Base-by-base conservation (phyloP, 2,113 vertebrate genomes). In the Anser brachyrhynchus region DNA sequence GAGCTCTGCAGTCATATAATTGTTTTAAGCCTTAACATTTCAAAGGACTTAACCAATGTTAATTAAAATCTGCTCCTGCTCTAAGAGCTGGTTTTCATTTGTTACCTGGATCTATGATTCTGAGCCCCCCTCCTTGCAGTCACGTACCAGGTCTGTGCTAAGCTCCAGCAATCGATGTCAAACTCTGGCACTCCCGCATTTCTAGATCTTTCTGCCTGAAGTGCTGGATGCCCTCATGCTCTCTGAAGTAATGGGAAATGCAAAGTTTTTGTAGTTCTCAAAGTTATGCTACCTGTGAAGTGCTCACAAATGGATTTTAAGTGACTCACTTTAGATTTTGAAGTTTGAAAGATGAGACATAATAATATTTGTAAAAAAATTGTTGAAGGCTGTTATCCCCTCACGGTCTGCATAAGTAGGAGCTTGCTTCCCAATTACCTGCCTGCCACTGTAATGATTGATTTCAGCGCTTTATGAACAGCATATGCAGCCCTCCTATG, bases 401-500 rank as follows among this genome's bases (percentile, higher is more conserved):
- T 65, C 73, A 20, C 65, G 74, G 31, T 62, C 76, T 76, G 78
- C 62, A 2, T 41, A 57, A 89, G 33, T 13, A 90, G 92, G 73
- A 91, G 29, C 26, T 90, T 86, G 29, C 39, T 94, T 92, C 73
- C 76, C 86, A 92, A 9, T 94, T 87, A 94, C 92, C 84, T 94
- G 76, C 46, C 78, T 95, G 90, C 73, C 93, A 92, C 86, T 69
- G 20, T 49, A 58, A 71, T 96, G 97, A 96, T 92, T 92, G 91
- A 96, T 96, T 93, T 83, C 75, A 83, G 84, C 26, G 73, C 89
- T 95, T 96, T 85, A 92, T 94, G 94, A 95, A 75, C 73, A 93
- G 88, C 94, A 93, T 79, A 95, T 80, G 92, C 92, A 90, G 76
- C 55, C 89, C 70, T 83, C 90, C 95, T 72, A 1, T 94, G 92